Evolutionary conservation across 2,888 invertebrate species (phyloP), one percentile per base, ranked within the genome.

Genomic region (Choreutis nemorana): DNA sequence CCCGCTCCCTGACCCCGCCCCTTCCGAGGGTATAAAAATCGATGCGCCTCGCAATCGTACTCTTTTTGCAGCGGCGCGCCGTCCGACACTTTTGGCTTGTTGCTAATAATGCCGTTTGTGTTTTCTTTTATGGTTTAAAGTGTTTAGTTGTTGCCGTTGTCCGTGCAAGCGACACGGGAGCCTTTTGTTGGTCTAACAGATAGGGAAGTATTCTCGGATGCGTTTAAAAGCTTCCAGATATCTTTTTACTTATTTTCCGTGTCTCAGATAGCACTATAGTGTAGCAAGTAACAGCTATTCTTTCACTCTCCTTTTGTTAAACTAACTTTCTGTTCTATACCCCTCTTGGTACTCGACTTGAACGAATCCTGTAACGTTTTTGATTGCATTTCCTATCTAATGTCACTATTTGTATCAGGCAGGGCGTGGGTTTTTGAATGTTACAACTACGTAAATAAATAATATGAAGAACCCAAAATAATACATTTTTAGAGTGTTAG

Each of bases 61-160:
- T 73, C 67, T 68, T 78, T 73, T 72, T 71, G 60, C 55, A 42
- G 40, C 57, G 60, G 48, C 63, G 66, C 65, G 58, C 53, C 64
- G 50, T 40, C 44, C 56, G 55, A 77, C 73, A 71, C 72, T 71
- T 63, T 52, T 52, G 64, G 50, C 62, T 65, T 68, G 67, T 60
- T 57, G 59, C 57, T 72, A 64, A 72, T 77, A 77, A 75, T 70
- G 59, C 63, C 64, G 57, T 63, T 72, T 72, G 67, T 70, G 50
- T 61, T 62, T 52, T 55, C 62, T 65, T 70, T 71, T 66, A 66
- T 61, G 53, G 55, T 48, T 58, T 72, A 67, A 75, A 77, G 67
- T 64, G 75, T 68, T 77, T 75, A 72, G 59, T 71, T 73, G 72
- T 71, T 65, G 61, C 63, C 50, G 60, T 63, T 66, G 68, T 65